A percentile compares a stretch with the other conserved stretches of the same genome.
Evolutionary conservation across 2,113 vertebrate genomes (phyloP).

Genomic region (Corythoichthys haematopterus): DNA sequence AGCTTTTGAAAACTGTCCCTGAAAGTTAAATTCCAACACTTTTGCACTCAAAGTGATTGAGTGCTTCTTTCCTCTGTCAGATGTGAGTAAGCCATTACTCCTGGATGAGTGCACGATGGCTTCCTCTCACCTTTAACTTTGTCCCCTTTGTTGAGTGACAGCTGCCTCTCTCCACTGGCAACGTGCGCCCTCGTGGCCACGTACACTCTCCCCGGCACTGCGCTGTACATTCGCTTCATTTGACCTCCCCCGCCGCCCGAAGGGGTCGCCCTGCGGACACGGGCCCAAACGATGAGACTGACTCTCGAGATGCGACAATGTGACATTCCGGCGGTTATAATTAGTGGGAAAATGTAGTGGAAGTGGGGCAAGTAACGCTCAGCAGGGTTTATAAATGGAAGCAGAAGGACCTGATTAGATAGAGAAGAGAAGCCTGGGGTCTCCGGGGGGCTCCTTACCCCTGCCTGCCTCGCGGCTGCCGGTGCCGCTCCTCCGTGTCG

Average conservation of each 20-base stretch:
- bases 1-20: too few relatives aligned
- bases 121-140: slow-evolving; percentile 83
- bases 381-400: slow-evolving; percentile 1
- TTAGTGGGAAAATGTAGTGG: slow-evolving; percentile 13
- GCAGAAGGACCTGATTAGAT: slow-evolving; percentile 18
- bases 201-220: slow-evolving; percentile 84
- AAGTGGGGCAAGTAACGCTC: slow-evolving; percentile 21
- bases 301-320: slow-evolving; percentile 8
- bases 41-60: too few relatives aligned
- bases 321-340: slow-evolving; percentile 20
- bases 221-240: slow-evolving; percentile 84
- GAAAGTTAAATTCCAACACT: too few relatives aligned
- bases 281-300: not conserved
- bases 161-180: slow-evolving; percentile 80
- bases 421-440: slow-evolving; percentile 1
- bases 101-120: not conserved
- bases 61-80: not conserved
- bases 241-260: slow-evolving; percentile 53
- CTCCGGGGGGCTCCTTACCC: slow-evolving; percentile 52
- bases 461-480: slow-evolving; percentile 78
- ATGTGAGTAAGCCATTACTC: not conserved
- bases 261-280: slow-evolving; percentile 41
- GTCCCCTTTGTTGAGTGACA: slow-evolving; percentile 86
- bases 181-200: slow-evolving; percentile 83
- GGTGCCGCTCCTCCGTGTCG: slow-evolving; percentile 75